These are phyloP conservation scores for Anabas testudineus DNA, from an alignment of 2,797 vertebrate genomes.

Conservation along the genomic window DNA sequence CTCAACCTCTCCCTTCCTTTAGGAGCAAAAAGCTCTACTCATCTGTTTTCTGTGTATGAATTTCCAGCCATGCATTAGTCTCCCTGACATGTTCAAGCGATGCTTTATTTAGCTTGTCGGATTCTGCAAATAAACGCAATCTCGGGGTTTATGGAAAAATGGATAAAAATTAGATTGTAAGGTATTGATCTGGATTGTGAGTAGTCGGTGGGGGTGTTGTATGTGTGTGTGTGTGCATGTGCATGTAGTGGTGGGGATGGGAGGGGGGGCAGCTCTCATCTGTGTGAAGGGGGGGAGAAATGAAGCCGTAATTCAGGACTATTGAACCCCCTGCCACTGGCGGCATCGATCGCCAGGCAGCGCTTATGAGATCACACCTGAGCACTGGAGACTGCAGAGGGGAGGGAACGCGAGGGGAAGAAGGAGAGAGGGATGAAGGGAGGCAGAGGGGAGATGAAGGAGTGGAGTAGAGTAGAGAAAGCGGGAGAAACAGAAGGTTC, in stretches of 20 bases:
- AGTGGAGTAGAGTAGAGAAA: constrained; percentile 47
- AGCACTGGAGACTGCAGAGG: constrained; percentile 85
- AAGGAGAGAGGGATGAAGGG: background rate
- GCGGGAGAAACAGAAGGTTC: constrained; percentile 80
- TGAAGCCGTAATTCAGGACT: constrained; percentile 98
- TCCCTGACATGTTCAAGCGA: constrained; percentile 80
- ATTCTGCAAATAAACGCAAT: constrained; percentile 99
- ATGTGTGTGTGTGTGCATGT: constrained; percentile 24
- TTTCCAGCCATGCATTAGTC: constrained; percentile 81
- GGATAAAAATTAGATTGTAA: constrained; percentile 99
- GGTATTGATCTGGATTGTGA: constrained; percentile 92
- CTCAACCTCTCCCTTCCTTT: constrained; percentile 70
- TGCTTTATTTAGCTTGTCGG: constrained; percentile 98
- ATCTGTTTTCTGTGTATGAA: constrained; percentile 85
- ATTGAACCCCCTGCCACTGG: constrained; percentile 94
- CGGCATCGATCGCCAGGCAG: constrained; percentile 92
- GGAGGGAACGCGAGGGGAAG: constrained; percentile 37
- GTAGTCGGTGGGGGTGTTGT: constrained; percentile 66
- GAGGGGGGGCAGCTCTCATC: constrained; percentile 89
- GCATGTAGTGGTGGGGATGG: constrained; percentile 24
- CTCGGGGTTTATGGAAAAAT: constrained; percentile 99
- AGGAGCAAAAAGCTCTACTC: constrained; percentile 81
- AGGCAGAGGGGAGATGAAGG: constrained; percentile 27
- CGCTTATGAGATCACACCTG: constrained; percentile 93
- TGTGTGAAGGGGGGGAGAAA: constrained; percentile 92